A percentile compares a stretch with the other conserved stretches of the same genome.
Conservation (phyloP, 2,113 vertebrate species). For the Trinectes maculatus region DNA sequence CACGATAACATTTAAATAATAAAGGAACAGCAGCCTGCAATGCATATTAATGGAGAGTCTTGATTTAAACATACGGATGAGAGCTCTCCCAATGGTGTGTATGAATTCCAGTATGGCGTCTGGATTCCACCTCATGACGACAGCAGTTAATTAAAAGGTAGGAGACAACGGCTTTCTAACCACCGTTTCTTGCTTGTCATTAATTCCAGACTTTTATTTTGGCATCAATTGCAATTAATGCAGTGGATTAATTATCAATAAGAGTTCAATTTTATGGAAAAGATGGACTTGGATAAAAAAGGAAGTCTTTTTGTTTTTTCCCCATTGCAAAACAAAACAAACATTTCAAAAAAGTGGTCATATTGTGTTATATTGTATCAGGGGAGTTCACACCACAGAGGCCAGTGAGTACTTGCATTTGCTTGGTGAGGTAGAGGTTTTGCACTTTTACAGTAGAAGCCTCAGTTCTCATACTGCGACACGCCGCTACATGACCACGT, state of each 20-base stretch:
- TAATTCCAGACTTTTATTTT: neutral
- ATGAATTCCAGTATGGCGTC: neutral
- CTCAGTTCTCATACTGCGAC: slow-evolving; percentile 55
- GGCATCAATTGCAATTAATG: neutral
- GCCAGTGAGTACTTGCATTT: slow-evolving; percentile 49
- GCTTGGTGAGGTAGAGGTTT: slow-evolving; percentile 47
- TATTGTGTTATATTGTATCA: slow-evolving; percentile 41
- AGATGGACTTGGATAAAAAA: too few species aligned
- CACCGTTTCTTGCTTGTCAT: neutral
- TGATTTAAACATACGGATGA: neutral
- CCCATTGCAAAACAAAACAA: too few species aligned
- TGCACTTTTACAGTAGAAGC: slow-evolving; percentile 56
- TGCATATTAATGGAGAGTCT: neutral
- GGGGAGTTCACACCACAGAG: slow-evolving; percentile 50
- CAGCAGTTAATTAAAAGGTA: neutral
- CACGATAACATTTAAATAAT: too few species aligned
- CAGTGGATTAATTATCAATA: neutral
- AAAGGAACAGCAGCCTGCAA: neutral
- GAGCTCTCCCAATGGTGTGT: neutral
- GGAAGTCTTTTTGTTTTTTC: too few species aligned
- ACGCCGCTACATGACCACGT: slow-evolving; percentile 43
- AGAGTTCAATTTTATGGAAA: neutral
- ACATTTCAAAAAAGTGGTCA: too few species aligned
- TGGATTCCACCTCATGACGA: neutral
- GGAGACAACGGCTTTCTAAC: neutral